Evolutionary conservation across 2,888 invertebrate genomes (phyloP).

Genomic region (Brachyopa scutellaris): DNA sequence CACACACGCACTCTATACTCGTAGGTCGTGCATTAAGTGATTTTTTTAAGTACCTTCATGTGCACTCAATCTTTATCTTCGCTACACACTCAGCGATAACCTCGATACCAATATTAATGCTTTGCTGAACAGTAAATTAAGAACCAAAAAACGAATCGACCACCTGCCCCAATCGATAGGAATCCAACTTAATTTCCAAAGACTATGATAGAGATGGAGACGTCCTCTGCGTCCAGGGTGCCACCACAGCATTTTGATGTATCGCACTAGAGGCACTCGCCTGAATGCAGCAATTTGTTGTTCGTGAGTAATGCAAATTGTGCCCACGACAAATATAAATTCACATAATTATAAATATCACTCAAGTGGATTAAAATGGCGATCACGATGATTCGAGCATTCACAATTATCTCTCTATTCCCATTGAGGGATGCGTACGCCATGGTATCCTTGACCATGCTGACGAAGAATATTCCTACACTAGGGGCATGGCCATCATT

Average conservation of each 20-base stretch:
- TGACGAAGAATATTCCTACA: too few relatives aligned
- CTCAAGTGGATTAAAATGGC: conserved; percentile 62
- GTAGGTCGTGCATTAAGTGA: conserved; percentile 25
- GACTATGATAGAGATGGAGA: background rate
- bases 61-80: conserved; percentile 52
- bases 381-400: conserved; percentile 46
- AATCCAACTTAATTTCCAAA: conserved; percentile 4
- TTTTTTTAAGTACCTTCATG: conserved; percentile 47
- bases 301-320: conserved; percentile 58
- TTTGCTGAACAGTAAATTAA: conserved; percentile 20
- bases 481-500: conserved; percentile 27
- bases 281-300: conserved; percentile 36
- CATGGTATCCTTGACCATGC: conserved; percentile 52
- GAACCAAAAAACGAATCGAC: background rate
- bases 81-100: conserved; percentile 40
- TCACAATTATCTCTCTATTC: conserved; percentile 32
- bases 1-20: conserved; percentile 23
- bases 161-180: conserved; percentile 7
- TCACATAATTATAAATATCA: conserved; percentile 64
- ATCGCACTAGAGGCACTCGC: background rate
- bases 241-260: conserved; percentile 30
- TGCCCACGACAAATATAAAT: conserved; percentile 39
- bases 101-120: conserved; percentile 34
- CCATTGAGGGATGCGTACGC: too few relatives aligned
- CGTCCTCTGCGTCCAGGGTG: background rate